phyloP scores from a whole-genome alignment of 2,797 vertebrate species.

The Florisuga fusca region DNA sequence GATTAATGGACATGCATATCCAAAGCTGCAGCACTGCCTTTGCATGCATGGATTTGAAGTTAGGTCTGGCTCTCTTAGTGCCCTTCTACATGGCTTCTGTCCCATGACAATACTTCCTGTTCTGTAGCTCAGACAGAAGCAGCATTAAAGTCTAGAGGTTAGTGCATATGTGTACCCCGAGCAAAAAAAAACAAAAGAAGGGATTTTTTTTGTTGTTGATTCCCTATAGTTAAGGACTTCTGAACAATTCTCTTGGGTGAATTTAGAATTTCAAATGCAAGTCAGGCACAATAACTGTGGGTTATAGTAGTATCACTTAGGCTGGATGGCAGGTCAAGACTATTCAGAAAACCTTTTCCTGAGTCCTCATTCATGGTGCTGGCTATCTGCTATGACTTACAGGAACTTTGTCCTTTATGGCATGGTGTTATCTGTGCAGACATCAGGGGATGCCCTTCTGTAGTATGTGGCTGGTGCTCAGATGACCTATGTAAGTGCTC shows the following conservation, averaged over 20 bases:
- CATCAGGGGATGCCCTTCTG: not conserved
- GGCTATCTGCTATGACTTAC: not conserved
- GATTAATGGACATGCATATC: not conserved
- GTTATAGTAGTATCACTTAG: not conserved
- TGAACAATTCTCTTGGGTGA: not conserved
- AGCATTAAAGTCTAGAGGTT: not conserved
- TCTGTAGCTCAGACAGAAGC: not conserved
- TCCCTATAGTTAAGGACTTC: not conserved
- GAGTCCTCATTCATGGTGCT: not conserved
- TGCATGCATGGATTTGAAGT: not conserved
- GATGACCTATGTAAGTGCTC: not conserved
- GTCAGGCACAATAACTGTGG: not conserved
- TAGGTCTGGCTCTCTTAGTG: not conserved
- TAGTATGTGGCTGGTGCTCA: not conserved
- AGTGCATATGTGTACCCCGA: not conserved
- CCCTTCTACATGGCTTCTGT: not conserved
- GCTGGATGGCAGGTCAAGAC: not conserved
- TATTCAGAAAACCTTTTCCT: not conserved
- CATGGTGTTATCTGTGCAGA: not conserved
- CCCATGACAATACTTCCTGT: not conserved
- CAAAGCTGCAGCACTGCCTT: not conserved
- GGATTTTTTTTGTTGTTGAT: not conserved
- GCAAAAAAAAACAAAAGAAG: not conserved
- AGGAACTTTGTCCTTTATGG: not conserved
- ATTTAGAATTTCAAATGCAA: not conserved